Conservation (phyloP, 2,113 vertebrate species). For the Ciconia maguari region DNA sequence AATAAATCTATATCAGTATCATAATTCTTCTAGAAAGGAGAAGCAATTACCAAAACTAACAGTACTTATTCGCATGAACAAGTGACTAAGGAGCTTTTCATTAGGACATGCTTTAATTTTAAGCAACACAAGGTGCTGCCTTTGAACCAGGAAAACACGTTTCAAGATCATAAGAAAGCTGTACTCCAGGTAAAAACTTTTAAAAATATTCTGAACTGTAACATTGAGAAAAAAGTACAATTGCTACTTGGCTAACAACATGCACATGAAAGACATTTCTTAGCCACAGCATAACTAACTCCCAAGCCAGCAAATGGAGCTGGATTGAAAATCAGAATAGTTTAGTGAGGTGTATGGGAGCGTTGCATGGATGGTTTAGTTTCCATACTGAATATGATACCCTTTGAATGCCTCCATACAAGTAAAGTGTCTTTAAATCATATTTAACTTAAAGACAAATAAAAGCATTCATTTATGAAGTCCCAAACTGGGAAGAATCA, state of each 20-base stretch:
- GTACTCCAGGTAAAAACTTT: neutral
- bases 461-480: neutral
- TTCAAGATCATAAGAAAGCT: neutral
- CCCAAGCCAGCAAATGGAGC: neutral
- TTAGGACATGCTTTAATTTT: neutral
- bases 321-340: neutral
- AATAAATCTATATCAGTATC: slow-evolving; percentile 78
- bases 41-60: slow-evolving; percentile 35
- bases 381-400: neutral
- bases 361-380: neutral
- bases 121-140: neutral
- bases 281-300: neutral
- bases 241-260: neutral
- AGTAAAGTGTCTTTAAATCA: neutral
- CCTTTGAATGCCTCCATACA: neutral
- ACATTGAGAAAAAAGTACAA: neutral
- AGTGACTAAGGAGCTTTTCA: slow-evolving; percentile 28
- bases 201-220: neutral
- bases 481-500: neutral
- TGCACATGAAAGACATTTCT: neutral
- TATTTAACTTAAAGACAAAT: neutral
- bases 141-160: neutral
- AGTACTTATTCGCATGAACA: neutral
- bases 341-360: neutral
- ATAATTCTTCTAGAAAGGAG: slow-evolving; percentile 38